phyloP scores from a whole-genome alignment of 2,113 vertebrate genomes.

The Tetrao urogallus region DNA sequence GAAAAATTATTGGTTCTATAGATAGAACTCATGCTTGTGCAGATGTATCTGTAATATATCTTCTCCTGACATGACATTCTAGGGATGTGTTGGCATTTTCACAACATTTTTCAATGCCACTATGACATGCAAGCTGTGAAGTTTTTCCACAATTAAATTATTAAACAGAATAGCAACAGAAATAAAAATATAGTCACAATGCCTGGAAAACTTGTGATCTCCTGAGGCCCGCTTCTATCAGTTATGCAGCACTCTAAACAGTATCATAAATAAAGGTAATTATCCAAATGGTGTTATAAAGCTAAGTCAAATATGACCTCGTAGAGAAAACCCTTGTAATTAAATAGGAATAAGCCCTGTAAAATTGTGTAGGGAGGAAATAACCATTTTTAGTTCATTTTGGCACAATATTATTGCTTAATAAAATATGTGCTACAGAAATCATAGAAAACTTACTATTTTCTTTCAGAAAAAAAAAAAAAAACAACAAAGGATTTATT shows the following conservation, averaged over 20 bases:
- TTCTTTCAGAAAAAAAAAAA: not conserved
- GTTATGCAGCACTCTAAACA: not conserved
- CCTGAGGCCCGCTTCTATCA: not conserved
- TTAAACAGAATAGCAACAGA: not conserved
- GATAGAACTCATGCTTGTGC: not conserved
- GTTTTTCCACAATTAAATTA: not conserved
- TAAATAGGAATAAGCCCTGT: not conserved
- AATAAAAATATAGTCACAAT: not conserved
- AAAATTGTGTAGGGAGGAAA: not conserved
- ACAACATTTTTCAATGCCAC: not conserved
- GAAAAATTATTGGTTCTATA: not conserved
- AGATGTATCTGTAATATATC: not conserved
- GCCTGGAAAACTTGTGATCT: not conserved
- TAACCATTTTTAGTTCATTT: not conserved
- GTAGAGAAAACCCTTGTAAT: not conserved
- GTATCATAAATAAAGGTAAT: conserved; percentile 32
- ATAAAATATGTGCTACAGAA: not conserved
- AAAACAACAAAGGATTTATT: accelerated
- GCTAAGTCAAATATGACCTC: not conserved
- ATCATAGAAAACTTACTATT: not conserved
- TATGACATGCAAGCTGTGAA: not conserved
- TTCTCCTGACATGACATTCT: not conserved
- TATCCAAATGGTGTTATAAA: not conserved
- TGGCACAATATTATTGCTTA: not conserved
- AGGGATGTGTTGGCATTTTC: not conserved